Base-by-base conservation (phyloP, 2,113 vertebrate species). In the Bufo bufo region DNA sequence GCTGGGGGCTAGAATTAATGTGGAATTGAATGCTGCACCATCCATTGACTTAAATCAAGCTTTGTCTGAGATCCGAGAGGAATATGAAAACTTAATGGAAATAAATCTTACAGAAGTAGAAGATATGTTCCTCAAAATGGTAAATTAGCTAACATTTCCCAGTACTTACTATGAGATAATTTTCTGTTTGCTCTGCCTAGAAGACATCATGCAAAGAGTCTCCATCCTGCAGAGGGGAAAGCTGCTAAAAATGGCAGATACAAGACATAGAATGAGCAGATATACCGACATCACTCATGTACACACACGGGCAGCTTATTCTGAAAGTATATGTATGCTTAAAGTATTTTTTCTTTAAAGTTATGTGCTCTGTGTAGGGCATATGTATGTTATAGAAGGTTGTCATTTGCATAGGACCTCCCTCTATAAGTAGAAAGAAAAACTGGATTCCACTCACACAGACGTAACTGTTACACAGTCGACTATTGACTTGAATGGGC, bases 91-190 rank as follows among this genome's bases (percentile, higher is more conserved):
- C 17, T 74, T 93, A 45, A 84, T 91, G 79, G 90, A 92, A 59
- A 92, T 91, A 71, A 94, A 93, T 59, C 90, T 58, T 47, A 90
- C 63, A 74, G 94, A 95, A 0, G 77, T 88, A 14, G 93, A 94
- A 75, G 65, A 91, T 47, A 96, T 96, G 96, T 97, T 95, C 90
- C 45, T 49, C 4, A 20, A 65, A 86, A 78, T 47, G 85, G 85
- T 86, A 86, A 77, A 16, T 58, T 17, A 43, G 2, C 6, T 23
- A 14, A n/a, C 8, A 1, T 56, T 79, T 4, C 19, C n/a, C 14
- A 16, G 11, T 13, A 14, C 33, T 14, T n/a, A n/a, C 20, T 56
- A 79, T 23, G 17, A 54, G 6, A 50, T 43, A 13, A 1, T 33
- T 33, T 33, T 33, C 33, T 33, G 33, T 33, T 33, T 33, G 33